phyloP scores from a whole-genome alignment of 2,797 vertebrate species.

The Pangasius sanitwongsei region DNA sequence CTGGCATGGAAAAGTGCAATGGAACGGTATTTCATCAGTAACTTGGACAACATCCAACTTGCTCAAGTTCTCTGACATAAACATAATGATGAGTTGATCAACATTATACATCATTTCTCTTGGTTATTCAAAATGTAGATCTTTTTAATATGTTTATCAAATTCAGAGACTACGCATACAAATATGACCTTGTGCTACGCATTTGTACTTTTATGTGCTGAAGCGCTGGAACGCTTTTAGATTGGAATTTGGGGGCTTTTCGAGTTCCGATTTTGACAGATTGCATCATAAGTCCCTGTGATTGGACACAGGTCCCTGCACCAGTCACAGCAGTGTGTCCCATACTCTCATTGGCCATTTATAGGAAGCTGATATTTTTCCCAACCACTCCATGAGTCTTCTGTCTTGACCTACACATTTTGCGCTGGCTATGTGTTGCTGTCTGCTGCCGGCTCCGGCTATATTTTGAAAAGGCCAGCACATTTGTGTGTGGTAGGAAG shows the following conservation, averaged over 20 bases:
- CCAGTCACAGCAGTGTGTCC: neutral
- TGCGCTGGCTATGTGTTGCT: neutral
- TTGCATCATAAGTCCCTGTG: neutral
- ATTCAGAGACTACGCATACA: neutral
- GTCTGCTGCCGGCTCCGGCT: conserved; percentile 35
- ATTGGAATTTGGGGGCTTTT: neutral
- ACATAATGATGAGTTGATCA: neutral
- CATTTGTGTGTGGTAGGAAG: conserved; percentile 44
- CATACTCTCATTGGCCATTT: neutral
- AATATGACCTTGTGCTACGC: neutral
- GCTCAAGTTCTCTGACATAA: too few species aligned
- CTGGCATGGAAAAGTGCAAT: too few species aligned
- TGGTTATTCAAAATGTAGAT: neutral
- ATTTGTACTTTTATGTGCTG: neutral
- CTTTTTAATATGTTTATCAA: neutral
- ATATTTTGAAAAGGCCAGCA: conserved; percentile 61
- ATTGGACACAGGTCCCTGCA: neutral
- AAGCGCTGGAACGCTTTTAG: neutral
- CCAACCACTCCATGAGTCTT: conserved; percentile 17
- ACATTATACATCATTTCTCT: neutral
- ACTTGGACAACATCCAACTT: too few species aligned
- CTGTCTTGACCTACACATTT: conserved; percentile 28
- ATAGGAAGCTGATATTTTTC: conserved; percentile 10
- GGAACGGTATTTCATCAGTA: too few species aligned
- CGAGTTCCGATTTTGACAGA: neutral